These are phyloP conservation scores for Sinohyriopsis cumingii DNA, from an alignment of 2,888 invertebrate genomes.

Conservation along the genomic window DNA sequence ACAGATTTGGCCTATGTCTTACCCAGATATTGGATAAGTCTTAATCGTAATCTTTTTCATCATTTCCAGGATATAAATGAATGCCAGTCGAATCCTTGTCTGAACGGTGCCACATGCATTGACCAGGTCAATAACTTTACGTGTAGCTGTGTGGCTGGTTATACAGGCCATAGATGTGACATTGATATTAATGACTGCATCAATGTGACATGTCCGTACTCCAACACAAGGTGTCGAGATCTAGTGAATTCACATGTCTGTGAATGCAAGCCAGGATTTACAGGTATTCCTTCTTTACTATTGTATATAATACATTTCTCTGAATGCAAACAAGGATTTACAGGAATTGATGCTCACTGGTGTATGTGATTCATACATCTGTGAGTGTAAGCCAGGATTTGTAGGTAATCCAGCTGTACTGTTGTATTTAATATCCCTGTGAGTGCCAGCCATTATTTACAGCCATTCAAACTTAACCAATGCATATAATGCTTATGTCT, in stretches of 20 bases:
- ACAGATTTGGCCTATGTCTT: too few species aligned
- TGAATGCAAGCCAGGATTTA: slow-evolving; percentile 47
- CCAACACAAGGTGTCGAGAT: slow-evolving; percentile 37
- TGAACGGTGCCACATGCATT: slow-evolving; percentile 74
- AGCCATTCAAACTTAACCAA: too few species aligned
- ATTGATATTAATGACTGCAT: slow-evolving; percentile 47
- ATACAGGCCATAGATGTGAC: slow-evolving; percentile 37
- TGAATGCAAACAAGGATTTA: too few species aligned
- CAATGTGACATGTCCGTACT: slow-evolving; percentile 31
- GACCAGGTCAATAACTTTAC: slow-evolving; percentile 35
- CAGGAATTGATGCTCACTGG: too few species aligned
- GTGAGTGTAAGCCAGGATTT: slow-evolving; percentile 49
- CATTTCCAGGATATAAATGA: slow-evolving; percentile 51
- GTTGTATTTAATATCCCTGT: too few species aligned
- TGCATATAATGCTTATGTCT: slow-evolving; percentile 25
- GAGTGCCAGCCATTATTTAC: too few species aligned
- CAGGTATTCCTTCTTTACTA: slow-evolving; percentile 27
- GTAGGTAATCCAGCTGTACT: slow-evolving; percentile 26
- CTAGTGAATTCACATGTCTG: slow-evolving; percentile 37
- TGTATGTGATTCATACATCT: slow-evolving; percentile 24
- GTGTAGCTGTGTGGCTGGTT: slow-evolving; percentile 39
- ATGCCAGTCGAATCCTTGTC: slow-evolving; percentile 49
- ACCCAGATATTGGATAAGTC: too few species aligned
- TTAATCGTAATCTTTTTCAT: too few species aligned
- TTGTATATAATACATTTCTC: too few species aligned